These are phyloP conservation scores for Ailuropoda melanoleuca DNA, from an alignment of 2,113 vertebrate species.

Conservation along the genomic window DNA sequence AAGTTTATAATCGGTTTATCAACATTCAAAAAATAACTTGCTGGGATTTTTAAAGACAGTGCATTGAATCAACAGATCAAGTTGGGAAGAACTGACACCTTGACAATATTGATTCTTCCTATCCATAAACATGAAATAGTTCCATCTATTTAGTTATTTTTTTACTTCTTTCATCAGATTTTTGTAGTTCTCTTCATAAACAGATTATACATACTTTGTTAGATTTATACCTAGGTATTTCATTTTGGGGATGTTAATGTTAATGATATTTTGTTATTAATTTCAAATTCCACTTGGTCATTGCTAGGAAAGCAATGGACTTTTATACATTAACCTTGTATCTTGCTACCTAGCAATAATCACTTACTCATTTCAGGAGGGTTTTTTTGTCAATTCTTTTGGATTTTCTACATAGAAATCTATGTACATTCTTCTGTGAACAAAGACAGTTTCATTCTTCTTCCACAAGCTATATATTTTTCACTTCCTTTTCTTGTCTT, in stretches of 20 bases:
- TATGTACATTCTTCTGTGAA: neutral
- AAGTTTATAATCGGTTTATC: neutral
- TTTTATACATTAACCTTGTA: neutral
- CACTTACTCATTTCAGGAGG: neutral
- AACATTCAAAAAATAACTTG: neutral
- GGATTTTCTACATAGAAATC: neutral
- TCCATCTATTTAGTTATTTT: neutral
- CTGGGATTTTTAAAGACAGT: neutral
- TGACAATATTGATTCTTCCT: neutral
- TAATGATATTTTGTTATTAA: neutral
- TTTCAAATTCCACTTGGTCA: neutral
- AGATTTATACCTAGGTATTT: neutral
- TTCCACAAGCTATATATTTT: neutral
- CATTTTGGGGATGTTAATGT: neutral
- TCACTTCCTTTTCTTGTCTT: neutral
- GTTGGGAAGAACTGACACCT: neutral
- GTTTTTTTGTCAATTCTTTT: neutral
- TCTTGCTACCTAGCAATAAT: neutral
- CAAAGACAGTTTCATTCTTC: neutral
- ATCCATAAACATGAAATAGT: neutral
- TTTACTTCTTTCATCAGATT: neutral
- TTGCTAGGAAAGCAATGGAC: neutral
- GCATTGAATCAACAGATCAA: neutral
- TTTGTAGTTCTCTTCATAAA: neutral
- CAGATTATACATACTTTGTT: neutral